Evolutionary conservation across 1,140 invertebrate species (phyloP).

Genomic region (Drosophila pseudoananassae): DNA sequence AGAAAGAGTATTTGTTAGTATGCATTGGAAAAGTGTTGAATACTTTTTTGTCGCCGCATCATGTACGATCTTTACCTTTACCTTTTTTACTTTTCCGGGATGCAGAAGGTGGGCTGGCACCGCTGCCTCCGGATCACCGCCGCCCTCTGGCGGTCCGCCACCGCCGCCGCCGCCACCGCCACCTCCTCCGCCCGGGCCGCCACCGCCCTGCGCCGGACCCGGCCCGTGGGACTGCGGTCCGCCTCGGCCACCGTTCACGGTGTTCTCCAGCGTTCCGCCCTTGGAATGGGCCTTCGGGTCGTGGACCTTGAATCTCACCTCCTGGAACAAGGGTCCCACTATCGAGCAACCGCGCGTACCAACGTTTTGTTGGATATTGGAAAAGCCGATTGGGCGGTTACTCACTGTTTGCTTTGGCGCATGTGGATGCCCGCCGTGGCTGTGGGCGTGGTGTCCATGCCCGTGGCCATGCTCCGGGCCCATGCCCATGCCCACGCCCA

Average conservation of each 20-base stretch:
- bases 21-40: background rate
- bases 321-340: conserved; percentile 93
- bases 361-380: conserved; percentile 84
- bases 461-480: conserved; percentile 84
- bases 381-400: conserved; percentile 84
- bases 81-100: conserved; percentile 89
- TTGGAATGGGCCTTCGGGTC: conserved; percentile 96
- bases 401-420: conserved; percentile 84
- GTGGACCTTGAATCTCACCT: conserved; percentile 96
- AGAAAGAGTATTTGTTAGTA: conserved; percentile 1
- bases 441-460: conserved; percentile 84
- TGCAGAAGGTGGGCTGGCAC: conserved; percentile 90
- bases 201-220: conserved; percentile 66
- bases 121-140: conserved; percentile 87
- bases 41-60: conserved; percentile 35
- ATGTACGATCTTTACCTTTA: conserved; percentile 70
- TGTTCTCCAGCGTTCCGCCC: conserved; percentile 94
- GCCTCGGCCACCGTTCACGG: conserved; percentile 91
- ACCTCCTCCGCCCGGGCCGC: conserved; percentile 83
- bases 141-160: conserved; percentile 83
- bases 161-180: conserved; percentile 83
- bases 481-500: conserved; percentile 46
- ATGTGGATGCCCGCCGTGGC: conserved; percentile 84
- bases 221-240: conserved; percentile 85
- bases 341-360: conserved; percentile 86